These are phyloP conservation scores for Yponomeuta malinellus DNA, from an alignment of 2,888 invertebrate species.

Conservation along the genomic window DNA sequence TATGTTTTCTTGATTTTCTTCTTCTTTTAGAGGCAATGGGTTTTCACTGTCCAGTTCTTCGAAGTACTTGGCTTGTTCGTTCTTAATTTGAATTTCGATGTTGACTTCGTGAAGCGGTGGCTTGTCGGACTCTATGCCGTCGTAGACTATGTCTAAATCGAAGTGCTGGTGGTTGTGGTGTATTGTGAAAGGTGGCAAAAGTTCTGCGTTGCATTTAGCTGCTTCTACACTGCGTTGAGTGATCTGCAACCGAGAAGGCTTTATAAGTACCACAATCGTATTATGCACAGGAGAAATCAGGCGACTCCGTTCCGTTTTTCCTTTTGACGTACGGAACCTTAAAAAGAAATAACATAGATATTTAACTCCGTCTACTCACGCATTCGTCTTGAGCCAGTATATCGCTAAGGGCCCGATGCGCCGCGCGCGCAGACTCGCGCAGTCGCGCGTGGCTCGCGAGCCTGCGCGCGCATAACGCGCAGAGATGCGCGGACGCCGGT, in stretches of 20 bases:
- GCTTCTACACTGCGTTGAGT: neutral
- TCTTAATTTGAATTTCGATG: slow-evolving; percentile 22
- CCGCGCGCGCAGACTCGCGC: slow-evolving; percentile 34
- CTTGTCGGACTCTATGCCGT: neutral
- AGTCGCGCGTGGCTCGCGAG: slow-evolving; percentile 36
- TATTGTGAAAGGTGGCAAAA: neutral
- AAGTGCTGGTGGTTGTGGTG: neutral
- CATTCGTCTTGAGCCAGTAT: slow-evolving; percentile 32
- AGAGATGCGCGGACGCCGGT: slow-evolving; percentile 28
- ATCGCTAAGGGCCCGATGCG: slow-evolving; percentile 40
- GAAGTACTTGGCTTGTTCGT: slow-evolving; percentile 19
- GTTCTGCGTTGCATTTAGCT: neutral
- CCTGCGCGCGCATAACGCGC: slow-evolving; percentile 46
- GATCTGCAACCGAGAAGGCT: neutral
- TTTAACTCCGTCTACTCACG: slow-evolving; percentile 32
- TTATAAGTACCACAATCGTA: neutral
- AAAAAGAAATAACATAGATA: too few relatives aligned
- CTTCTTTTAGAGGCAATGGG: slow-evolving; percentile 21
- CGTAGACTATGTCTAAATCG: neutral
- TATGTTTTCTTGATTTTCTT: slow-evolving; percentile 17
- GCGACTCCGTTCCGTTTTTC: too few relatives aligned
- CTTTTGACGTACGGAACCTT: too few relatives aligned
- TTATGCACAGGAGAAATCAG: too few relatives aligned
- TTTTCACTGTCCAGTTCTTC: slow-evolving; percentile 12
- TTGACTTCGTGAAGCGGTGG: slow-evolving; percentile 14